Evolutionary conservation across 2,797 vertebrate genomes (phyloP).

Genomic region (Cottoperca gobio): DNA sequence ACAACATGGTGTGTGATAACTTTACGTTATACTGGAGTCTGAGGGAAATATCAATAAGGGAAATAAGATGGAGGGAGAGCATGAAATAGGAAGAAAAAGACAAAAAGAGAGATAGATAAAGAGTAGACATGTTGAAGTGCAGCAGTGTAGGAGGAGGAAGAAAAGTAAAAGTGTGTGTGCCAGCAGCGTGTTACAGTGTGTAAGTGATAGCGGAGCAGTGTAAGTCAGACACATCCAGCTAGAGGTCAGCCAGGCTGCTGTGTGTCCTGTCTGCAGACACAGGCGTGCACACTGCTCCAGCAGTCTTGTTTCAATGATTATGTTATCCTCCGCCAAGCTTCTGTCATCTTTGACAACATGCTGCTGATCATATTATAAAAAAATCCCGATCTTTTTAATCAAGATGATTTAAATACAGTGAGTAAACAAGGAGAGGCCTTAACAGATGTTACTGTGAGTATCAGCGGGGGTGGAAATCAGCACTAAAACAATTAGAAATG

Average conservation of each 20-base stretch:
- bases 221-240: conserved; percentile 3
- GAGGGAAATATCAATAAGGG: not conserved
- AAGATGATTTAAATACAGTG: not conserved
- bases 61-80: not conserved
- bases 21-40: not conserved
- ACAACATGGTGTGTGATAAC: not conserved
- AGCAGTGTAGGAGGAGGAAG: not conserved
- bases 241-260: conserved; percentile 6
- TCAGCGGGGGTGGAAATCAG: not conserved
- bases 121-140: not conserved
- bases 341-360: conserved; percentile 1
- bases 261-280: not conserved
- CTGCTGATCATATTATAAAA: conserved; percentile 1
- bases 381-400: not conserved
- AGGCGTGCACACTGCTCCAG: not conserved
- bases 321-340: not conserved
- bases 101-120: not conserved
- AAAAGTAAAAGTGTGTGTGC: not conserved
- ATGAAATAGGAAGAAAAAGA: not conserved
- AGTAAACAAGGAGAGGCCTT: not conserved
- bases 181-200: conserved; percentile 1
- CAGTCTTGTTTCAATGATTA: not conserved
- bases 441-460: not conserved
- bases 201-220: not conserved
- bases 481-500: not conserved